Base-by-base conservation (phyloP, 2,888 invertebrate species). In the Parnassius glacialis region DNA sequence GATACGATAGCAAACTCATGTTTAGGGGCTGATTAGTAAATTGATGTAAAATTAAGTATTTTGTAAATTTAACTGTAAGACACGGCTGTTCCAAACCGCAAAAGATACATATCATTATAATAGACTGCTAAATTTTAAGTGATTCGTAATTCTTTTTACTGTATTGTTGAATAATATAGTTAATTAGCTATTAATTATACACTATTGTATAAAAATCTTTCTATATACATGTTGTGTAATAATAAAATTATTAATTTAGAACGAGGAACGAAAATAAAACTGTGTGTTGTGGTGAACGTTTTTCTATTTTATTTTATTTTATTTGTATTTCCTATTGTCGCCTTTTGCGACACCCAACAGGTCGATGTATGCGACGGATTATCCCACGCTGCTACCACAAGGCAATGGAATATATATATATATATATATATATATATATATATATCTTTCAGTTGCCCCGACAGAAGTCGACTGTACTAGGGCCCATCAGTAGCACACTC, bases 181-280 rank as follows among this genome's bases (percentile, higher is more conserved):
- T 84, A 80, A 76, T 77, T 87, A 90, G 85, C 76, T 74, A 82
- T 77, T 84, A 84, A 85, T 84, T 90, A 90, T 91, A 90, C 89
- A 91, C 90, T 90, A 90, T 91, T 90, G 90, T 90, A 90, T 90
- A 87, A 90, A 90, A 87, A 82, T 89, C 91, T 90, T 90, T 90
- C 91, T 90, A 91, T 90, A 85, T 90, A 90, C 91, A 90, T 90
- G 90, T 91, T 91, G 90, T 90, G 88, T 90, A 87, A 83, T 87
- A 85, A 81, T 87, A 84, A 87, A 85, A 83, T 81, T 86, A 76
- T 76, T 72, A 74, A 68, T 79, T 78, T 84, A 87, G 83, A 68
- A 76, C 64, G 78, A 73, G 76, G 72, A 72, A 79, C 76, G 77
- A 74, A 81, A 88, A 87, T 88, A 90, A 89, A 51, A 82, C 78